These are phyloP conservation scores for Aphelinus atriplicis DNA, from an alignment of 1,140 invertebrate species.

Conservation along the genomic window DNA sequence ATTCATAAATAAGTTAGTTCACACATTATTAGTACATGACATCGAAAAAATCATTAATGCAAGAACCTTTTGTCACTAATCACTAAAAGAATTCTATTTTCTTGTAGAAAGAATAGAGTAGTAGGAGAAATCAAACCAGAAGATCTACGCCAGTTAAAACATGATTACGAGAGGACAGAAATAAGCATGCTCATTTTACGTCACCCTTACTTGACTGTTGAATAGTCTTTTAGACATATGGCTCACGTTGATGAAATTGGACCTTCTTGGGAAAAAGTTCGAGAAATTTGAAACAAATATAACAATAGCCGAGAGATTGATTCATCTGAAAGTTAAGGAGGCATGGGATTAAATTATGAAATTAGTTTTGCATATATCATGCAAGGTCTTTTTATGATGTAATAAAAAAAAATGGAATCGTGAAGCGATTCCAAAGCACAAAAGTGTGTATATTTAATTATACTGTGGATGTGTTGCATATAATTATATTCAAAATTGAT, in stretches of 20 bases:
- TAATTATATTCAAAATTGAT: too few relatives aligned
- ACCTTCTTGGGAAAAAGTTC: not conserved
- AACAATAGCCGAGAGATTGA: slow-evolving; percentile 64
- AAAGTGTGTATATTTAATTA: too few relatives aligned
- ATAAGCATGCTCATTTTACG: slow-evolving; percentile 72
- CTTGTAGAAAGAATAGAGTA: slow-evolving; percentile 64
- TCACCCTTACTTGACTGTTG: slow-evolving; percentile 71
- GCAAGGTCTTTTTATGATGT: not conserved
- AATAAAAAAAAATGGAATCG: too few relatives aligned
- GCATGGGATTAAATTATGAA: slow-evolving; percentile 63
- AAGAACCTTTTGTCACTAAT: too few relatives aligned
- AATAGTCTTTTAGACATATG: slow-evolving; percentile 70
- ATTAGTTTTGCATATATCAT: slow-evolving; percentile 1
- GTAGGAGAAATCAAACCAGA: slow-evolving; percentile 61
- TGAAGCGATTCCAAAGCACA: too few relatives aligned
- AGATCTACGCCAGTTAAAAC: slow-evolving; percentile 58
- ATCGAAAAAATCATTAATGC: too few relatives aligned
- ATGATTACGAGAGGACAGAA: slow-evolving; percentile 71
- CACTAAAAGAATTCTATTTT: not conserved
- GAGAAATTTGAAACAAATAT: slow-evolving; percentile 62
- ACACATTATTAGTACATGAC: too few relatives aligned
- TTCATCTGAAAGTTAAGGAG: slow-evolving; percentile 63
- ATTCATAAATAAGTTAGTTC: too few relatives aligned
- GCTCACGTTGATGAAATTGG: slow-evolving; percentile 45
- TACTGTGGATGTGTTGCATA: too few relatives aligned